Base-by-base conservation (phyloP, 1,140 invertebrate genomes). In the Plutomurus gul region DNA sequence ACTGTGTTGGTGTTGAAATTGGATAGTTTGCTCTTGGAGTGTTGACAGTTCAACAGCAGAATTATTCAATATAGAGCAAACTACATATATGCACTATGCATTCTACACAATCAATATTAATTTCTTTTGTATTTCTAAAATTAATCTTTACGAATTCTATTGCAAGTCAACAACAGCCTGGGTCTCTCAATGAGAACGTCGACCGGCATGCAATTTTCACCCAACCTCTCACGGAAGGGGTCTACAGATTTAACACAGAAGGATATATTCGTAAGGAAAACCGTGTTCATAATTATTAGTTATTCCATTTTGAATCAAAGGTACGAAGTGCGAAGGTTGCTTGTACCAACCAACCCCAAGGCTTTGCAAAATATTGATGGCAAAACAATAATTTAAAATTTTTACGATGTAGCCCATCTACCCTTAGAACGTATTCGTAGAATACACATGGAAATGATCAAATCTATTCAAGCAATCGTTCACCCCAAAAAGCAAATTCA, bases 391-490 rank as follows among this genome's bases (percentile, higher is more conserved):
- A 20, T 65, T 78, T 39, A 30, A n/a, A n/a, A n/a, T n/a, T 80
- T 13, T 70, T 37, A 73, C 22, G 18, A n/a, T 80, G 22, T 73
- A 81, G 80, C 81, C 13, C 13, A 27, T 36, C 3, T 65, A 22
- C 81, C 81, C 25, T 20, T 82, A 7, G 20, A 70, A 39, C 49
- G 77, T 27, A 76, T 82, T 25, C 27, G 77, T 0, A 73, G 56
- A 20, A 75, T 82, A 37, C 81, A 82, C 22, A 79, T 49, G 20
- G 81, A 82, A 77, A 82, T 82, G 43, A 82, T 82, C 36, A 71
- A 79, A 33, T 75, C 81, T 8, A 73, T 79, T 27, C 51, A 78
- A 37, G 33, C 33, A 4, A 78, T 82, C 11, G 18, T 11, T 11
- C 72, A 82, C 25, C 46, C 43, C 11, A 36, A 65, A 20, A 82